Conservation (phyloP, 2,113 vertebrate genomes). For the Cyphomyrus discorhynchus region DNA sequence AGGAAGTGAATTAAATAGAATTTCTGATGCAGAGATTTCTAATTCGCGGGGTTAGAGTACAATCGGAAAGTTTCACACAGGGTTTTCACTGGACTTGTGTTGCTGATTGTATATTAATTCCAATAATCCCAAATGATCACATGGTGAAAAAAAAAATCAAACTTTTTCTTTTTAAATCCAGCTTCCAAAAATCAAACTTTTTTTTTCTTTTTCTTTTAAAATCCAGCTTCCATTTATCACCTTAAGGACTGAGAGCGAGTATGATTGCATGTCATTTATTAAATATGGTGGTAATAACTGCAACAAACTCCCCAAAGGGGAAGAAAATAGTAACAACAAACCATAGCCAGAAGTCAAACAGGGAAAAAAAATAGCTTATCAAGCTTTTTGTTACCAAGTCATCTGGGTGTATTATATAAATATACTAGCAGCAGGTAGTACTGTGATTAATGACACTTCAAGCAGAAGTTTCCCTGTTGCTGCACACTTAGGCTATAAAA, state of each 20-base stretch:
- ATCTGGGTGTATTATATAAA: not conserved
- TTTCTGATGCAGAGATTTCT: not conserved
- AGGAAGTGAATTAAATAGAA: not conserved
- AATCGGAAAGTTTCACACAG: not conserved
- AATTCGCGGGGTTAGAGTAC: not conserved
- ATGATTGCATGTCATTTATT: slow-evolving; percentile 1
- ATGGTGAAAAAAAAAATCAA: not conserved
- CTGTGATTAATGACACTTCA: not conserved
- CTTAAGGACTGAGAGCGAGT: not conserved
- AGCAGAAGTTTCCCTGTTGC: not conserved
- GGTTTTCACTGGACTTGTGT: not conserved
- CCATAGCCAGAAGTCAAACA: not conserved
- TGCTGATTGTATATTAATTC: not conserved
- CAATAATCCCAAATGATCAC: not conserved
- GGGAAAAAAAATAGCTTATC: not conserved
- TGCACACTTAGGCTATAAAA: not conserved
- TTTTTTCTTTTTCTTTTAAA: not conserved
- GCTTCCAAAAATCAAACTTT: not conserved
- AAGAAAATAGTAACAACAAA: not conserved
- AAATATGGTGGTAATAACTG: not conserved
- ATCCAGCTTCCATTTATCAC: not conserved
- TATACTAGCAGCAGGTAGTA: not conserved
- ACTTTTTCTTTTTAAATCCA: not conserved
- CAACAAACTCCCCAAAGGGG: not conserved
- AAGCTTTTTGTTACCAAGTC: not conserved